Conservation (phyloP, 2,113 vertebrate genomes). For the Procavia capensis region DNA sequence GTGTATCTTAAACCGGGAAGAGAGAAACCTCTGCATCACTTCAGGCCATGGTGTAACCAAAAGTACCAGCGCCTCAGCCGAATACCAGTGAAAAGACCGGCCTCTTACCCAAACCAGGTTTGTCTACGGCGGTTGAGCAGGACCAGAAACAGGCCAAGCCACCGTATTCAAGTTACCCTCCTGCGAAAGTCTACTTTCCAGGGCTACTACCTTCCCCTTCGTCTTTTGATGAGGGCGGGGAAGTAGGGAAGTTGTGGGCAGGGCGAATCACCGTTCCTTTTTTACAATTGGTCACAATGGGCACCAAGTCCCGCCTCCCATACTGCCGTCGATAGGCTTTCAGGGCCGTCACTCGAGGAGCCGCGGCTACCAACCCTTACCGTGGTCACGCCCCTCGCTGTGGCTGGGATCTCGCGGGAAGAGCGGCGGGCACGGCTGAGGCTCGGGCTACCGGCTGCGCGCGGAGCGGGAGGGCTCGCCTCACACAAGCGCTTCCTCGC, state of each 20-base stretch:
- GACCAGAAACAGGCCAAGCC: background rate
- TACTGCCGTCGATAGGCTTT: slow-evolving; percentile 17
- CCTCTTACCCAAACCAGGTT: background rate
- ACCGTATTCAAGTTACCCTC: fast-evolving
- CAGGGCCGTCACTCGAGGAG: slow-evolving; percentile 25
- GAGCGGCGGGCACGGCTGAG: slow-evolving; percentile 68
- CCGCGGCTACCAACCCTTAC: background rate
- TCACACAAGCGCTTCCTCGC: slow-evolving; percentile 64
- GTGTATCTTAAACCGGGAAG: background rate
- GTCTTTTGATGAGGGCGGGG: slow-evolving; percentile 33
- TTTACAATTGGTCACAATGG: slow-evolving; percentile 35
- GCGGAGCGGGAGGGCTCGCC: slow-evolving; percentile 55
- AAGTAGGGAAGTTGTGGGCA: background rate
- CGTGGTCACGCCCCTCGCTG: slow-evolving; percentile 49
- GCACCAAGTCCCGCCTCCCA: background rate
- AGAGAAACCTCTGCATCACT: background rate
- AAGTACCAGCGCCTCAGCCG: background rate
- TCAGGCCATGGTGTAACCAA: background rate
- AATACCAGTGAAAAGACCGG: no score
- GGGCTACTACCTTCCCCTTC: background rate
- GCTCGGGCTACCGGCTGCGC: slow-evolving; percentile 47
- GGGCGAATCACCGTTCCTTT: background rate
- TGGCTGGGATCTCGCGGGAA: slow-evolving; percentile 83
- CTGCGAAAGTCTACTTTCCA: background rate
- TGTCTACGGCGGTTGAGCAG: background rate